Percentiles rank a stretch among this genome's conserved stretches.
These are phyloP conservation scores for Raillietiella orientalis DNA, from an alignment of 2,888 invertebrate genomes.

Conservation along the genomic window DNA sequence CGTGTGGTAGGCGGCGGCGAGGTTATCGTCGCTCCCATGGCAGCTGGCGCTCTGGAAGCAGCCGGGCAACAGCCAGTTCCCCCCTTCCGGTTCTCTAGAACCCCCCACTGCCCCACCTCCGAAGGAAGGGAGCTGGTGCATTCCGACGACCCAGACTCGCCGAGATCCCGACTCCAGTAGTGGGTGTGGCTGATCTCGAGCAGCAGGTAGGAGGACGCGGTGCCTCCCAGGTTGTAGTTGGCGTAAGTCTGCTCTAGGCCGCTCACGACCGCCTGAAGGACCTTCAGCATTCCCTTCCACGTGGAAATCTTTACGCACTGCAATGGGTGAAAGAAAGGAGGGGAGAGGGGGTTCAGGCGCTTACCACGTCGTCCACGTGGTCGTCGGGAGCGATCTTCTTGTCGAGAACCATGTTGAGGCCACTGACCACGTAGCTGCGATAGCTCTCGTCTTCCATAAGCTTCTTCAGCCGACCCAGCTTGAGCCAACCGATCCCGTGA, in stretches of 20 bases:
- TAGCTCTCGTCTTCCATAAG: constrained; percentile 98
- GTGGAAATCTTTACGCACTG: constrained; percentile 60
- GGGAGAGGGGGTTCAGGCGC: constrained; percentile 11
- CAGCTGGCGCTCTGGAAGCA: no score
- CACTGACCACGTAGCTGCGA: constrained; percentile 72
- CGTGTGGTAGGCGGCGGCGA: no score
- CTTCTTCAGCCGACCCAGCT: constrained; percentile 62
- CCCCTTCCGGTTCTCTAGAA: no score
- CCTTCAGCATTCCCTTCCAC: constrained; percentile 88
- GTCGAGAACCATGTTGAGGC: constrained; percentile 72
- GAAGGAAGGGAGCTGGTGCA: no score
- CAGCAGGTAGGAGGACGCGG: constrained; percentile 73
- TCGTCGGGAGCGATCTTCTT: constrained; percentile 78
- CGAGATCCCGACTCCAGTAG: constrained; percentile 70
- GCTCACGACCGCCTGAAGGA: constrained; percentile 54
- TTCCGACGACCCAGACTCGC: no score
- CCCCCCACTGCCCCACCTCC: no score
- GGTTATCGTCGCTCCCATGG: no score
- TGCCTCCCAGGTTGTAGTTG: constrained; percentile 80
- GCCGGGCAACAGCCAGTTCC: no score
- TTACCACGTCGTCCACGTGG: constrained; percentile 86
- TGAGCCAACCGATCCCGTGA: constrained; percentile 87
- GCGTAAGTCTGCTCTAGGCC: constrained; percentile 71
- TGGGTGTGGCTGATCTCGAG: constrained; percentile 97
- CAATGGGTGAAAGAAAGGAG: neutral